A percentile compares a stretch with the other conserved stretches of the same genome.
phyloP scores from a whole-genome alignment of 2,113 vertebrate species.

The Trogon surrucura region DNA sequence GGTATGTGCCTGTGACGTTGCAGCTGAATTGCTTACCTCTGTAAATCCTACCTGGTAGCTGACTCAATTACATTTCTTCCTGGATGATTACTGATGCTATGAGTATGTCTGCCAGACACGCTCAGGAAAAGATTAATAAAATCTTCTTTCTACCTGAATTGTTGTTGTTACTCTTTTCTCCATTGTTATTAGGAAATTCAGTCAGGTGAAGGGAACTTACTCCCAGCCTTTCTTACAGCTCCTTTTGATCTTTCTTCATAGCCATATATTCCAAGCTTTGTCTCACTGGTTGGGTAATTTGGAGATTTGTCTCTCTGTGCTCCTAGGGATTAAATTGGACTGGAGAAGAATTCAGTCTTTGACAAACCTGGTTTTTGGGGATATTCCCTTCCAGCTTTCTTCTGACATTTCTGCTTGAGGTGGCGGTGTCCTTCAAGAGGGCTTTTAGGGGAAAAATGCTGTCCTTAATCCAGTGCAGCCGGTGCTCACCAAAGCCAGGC shows the following conservation, averaged over 20 bases:
- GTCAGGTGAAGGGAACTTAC: background rate
- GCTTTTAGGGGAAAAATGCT: background rate
- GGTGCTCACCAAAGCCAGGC: accelerated
- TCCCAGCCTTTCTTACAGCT: background rate
- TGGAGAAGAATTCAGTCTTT: background rate
- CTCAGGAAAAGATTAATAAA: background rate
- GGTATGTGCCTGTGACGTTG: background rate
- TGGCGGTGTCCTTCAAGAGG: background rate
- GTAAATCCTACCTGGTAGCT: background rate
- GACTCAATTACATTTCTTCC: background rate
- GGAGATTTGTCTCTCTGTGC: background rate
- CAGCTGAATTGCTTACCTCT: background rate
- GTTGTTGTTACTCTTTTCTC: background rate
- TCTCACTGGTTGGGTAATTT: background rate
- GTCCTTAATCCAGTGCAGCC: background rate
- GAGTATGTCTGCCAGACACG: background rate
- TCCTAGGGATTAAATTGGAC: background rate
- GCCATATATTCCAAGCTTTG: background rate
- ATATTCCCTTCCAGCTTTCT: background rate
- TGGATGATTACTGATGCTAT: background rate
- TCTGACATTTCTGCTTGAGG: background rate
- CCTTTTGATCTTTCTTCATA: background rate
- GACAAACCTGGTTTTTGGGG: background rate
- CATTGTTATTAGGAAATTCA: background rate
- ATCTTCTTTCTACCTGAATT: background rate